A percentile compares a stretch with the other conserved stretches of the same genome.
Evolutionary conservation across 2,113 vertebrate genomes (phyloP).

Genomic region (Laticauda laticaudata): DNA sequence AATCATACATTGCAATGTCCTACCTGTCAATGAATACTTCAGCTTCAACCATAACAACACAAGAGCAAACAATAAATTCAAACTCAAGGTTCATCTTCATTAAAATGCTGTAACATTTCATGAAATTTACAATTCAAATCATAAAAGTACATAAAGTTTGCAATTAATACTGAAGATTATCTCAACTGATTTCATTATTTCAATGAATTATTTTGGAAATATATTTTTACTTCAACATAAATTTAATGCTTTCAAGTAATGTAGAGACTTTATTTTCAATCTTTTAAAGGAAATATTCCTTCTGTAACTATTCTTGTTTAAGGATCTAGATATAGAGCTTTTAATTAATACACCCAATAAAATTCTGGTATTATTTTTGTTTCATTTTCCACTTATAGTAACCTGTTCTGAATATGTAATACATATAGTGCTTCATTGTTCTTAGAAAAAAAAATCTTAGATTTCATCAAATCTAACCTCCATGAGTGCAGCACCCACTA

Average conservation of each 20-base stretch:
- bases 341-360: constrained; percentile 57
- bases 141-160: constrained; percentile 37
- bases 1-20: too few species aligned
- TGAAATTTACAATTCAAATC: constrained; percentile 30
- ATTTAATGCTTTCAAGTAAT: constrained; percentile 27
- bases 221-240: constrained; percentile 49
- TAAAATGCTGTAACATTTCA: constrained; percentile 36
- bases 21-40: too few species aligned
- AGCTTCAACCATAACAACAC: too few species aligned
- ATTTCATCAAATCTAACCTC: background rate
- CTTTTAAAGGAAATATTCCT: constrained; percentile 14
- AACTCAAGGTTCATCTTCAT: background rate
- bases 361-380: constrained; percentile 40
- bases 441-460: background rate
- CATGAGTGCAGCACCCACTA: background rate
- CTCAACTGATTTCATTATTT: constrained; percentile 55
- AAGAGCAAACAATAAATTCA: too few species aligned
- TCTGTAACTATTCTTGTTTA: constrained; percentile 52
- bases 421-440: background rate
- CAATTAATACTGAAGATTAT: constrained; percentile 35
- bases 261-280: background rate
- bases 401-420: background rate
- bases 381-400: constrained; percentile 27
- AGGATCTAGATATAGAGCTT: constrained; percentile 37
- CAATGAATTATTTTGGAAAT: constrained; percentile 48